These are phyloP conservation scores for Lampris megalopsis DNA, from an alignment of 2,113 vertebrate genomes.

Conservation along the genomic window DNA sequence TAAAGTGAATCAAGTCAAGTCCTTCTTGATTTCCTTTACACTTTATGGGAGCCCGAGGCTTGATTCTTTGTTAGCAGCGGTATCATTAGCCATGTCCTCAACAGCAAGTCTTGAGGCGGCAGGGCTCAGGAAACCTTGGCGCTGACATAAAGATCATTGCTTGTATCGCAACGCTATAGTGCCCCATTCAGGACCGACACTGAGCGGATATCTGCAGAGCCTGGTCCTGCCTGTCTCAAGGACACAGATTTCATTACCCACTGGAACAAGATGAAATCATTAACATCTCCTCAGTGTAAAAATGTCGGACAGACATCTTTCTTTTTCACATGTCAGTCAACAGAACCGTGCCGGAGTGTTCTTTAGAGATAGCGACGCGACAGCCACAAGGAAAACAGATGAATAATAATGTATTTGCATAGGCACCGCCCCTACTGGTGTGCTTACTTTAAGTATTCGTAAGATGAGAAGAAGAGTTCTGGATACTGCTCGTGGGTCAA, in stretches of 20 bases:
- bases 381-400: neutral
- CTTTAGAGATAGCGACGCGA: slow-evolving; percentile 26
- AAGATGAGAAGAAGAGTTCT: too few relatives aligned
- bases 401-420: neutral
- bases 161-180: slow-evolving; percentile 34
- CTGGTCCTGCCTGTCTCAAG: slow-evolving; percentile 63
- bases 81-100: slow-evolving; percentile 66
- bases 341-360: slow-evolving; percentile 35
- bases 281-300: slow-evolving; percentile 60
- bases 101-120: slow-evolving; percentile 66
- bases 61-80: slow-evolving; percentile 70
- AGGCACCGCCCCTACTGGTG: neutral
- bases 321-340: slow-evolving; percentile 71
- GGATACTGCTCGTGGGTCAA: too few relatives aligned
- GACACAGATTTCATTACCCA: slow-evolving; percentile 70
- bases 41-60: slow-evolving; percentile 48
- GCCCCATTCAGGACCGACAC: slow-evolving; percentile 17
- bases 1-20: slow-evolving; percentile 64
- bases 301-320: slow-evolving; percentile 58
- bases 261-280: slow-evolving; percentile 64
- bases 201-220: slow-evolving; percentile 73
- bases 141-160: slow-evolving; percentile 68
- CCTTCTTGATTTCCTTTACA: slow-evolving; percentile 55
- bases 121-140: slow-evolving; percentile 61
- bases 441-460: neutral